Conservation (phyloP, 2,888 invertebrate species). For the Oscheius myriophilus region DNA sequence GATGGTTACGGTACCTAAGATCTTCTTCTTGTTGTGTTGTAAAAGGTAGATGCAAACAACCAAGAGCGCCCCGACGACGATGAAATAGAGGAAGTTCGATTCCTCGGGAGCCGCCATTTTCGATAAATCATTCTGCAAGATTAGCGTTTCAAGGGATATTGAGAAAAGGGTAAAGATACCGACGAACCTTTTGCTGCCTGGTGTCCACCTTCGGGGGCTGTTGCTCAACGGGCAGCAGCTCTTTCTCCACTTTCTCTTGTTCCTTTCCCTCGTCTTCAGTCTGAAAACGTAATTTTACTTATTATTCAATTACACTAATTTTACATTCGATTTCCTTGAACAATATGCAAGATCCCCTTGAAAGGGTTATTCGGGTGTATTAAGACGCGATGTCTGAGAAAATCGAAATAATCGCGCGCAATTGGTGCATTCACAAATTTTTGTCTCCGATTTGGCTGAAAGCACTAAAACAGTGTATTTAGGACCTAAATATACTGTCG, state of each 20-base stretch:
- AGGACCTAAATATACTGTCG: no score
- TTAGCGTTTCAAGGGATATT: background rate
- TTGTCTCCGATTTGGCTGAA: no score
- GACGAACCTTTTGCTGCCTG: constrained; percentile 3
- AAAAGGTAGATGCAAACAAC: constrained; percentile 41
- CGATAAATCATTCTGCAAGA: constrained; percentile 1
- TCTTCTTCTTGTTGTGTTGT: constrained; percentile 53
- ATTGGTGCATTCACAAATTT: no score
- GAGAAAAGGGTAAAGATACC: background rate
- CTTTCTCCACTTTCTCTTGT: background rate
- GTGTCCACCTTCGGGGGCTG: background rate
- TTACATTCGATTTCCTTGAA: no score
- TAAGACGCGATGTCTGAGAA: no score
- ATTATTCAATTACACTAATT: no score
- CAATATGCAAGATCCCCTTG: no score
- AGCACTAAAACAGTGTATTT: no score
- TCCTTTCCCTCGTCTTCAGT: constrained; percentile 1
- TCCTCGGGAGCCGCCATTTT: constrained; percentile 24
- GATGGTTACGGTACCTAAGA: constrained; percentile 35
- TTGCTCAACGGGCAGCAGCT: background rate
- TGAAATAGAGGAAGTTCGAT: constrained; percentile 22
- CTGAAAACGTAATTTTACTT: background rate
- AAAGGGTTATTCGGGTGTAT: no score
- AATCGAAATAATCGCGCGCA: no score
- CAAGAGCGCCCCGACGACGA: constrained; percentile 14